Percentiles rank a stretch among this genome's conserved stretches.
These are phyloP conservation scores for Athetis lepigone DNA, from an alignment of 2,888 invertebrate species.

Conservation along the genomic window DNA sequence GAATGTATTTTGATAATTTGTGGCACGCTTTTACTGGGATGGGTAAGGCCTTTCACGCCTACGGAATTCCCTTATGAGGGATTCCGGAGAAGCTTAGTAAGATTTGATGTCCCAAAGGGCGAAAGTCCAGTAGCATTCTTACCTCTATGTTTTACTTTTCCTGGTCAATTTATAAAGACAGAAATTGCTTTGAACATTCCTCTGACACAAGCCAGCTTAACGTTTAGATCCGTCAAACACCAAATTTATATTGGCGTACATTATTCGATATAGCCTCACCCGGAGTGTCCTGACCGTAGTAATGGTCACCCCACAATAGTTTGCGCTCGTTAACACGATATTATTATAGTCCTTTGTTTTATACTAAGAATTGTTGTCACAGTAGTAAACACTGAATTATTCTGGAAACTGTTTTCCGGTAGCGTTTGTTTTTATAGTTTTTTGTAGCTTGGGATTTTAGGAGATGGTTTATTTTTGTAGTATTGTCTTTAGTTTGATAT, in stretches of 20 bases:
- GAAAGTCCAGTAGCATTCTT: neutral
- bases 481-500: neutral
- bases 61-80: neutral
- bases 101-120: neutral
- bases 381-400: constrained; percentile 42
- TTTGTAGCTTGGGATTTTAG: neutral
- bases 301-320: constrained; percentile 56
- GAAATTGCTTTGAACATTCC: too few species aligned
- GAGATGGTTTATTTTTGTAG: neutral
- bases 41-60: constrained; percentile 4
- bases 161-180: neutral
- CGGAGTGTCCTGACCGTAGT: constrained; percentile 45
- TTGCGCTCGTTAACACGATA: constrained; percentile 51
- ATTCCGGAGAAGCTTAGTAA: neutral
- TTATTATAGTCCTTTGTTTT: constrained; percentile 56
- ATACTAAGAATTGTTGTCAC: constrained; percentile 44
- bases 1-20: neutral
- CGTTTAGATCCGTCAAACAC: constrained; percentile 15
- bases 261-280: constrained; percentile 44
- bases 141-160: neutral
- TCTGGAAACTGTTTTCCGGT: constrained; percentile 38
- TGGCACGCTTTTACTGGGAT: neutral
- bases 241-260: constrained; percentile 20
- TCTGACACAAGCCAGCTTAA: too few species aligned
- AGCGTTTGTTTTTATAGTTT: constrained; percentile 19